Evolutionary conservation across 2,113 vertebrate species (phyloP).

Genomic region (Psammodynastes pulverulentus): DNA sequence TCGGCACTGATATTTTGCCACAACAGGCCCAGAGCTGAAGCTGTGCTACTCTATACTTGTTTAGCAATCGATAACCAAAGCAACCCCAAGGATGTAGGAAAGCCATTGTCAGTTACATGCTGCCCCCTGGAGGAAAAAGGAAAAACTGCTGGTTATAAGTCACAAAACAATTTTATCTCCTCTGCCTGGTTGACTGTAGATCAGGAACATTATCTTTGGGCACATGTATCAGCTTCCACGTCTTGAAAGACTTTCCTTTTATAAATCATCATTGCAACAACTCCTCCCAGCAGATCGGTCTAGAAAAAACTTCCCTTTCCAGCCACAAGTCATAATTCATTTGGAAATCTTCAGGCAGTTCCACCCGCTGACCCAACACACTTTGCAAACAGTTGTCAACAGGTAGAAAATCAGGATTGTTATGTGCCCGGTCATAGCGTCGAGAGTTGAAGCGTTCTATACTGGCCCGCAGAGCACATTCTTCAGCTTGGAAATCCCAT

Average conservation of each 20-base stretch:
- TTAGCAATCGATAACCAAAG: neutral
- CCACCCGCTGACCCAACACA: constrained; percentile 91
- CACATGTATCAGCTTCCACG: neutral
- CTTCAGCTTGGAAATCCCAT: constrained; percentile 98
- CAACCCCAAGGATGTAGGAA: neutral
- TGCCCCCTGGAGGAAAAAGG: constrained; percentile 44
- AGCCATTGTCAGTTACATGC: constrained; percentile 14
- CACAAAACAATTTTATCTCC: neutral
- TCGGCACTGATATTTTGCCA: neutral
- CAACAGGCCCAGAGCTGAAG: neutral
- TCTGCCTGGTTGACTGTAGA: neutral
- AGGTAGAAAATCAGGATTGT: constrained; percentile 90
- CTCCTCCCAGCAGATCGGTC: constrained; percentile 98
- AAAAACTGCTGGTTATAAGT: constrained; percentile 32
- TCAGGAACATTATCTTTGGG: neutral
- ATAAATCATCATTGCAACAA: constrained; percentile 81
- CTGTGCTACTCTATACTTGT: neutral
- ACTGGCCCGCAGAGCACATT: constrained; percentile 92
- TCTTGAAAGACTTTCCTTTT: neutral
- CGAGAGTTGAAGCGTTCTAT: constrained; percentile 96
- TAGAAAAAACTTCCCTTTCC: constrained; percentile 96
- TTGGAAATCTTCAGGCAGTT: constrained; percentile 94
- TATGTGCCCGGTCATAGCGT: constrained; percentile 88
- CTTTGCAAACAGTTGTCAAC: constrained; percentile 98
- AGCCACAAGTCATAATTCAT: constrained; percentile 99